Evolutionary conservation across 2,797 vertebrate species (phyloP).

Genomic region (Enoplosus armatus): DNA sequence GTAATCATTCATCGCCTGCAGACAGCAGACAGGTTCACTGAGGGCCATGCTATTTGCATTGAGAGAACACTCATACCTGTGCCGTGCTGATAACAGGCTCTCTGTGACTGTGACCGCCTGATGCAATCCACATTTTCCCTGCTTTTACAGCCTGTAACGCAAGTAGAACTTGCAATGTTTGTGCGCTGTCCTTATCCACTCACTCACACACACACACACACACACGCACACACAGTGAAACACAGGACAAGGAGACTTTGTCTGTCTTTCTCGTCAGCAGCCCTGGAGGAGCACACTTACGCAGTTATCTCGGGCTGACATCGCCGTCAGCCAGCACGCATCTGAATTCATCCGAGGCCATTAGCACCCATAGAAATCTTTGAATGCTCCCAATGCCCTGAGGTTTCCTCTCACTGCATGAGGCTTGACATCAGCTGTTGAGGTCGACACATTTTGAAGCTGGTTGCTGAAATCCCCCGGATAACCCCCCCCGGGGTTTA

Average conservation of each 20-base stretch:
- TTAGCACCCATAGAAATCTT: neutral
- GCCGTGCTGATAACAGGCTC: slow-evolving; percentile 63
- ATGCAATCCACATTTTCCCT: slow-evolving; percentile 66
- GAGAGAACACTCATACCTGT: slow-evolving; percentile 57
- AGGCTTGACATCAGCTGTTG: neutral
- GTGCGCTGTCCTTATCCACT: slow-evolving; percentile 32
- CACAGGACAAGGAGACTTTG: slow-evolving; percentile 71
- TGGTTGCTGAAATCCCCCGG: neutral
- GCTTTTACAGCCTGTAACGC: slow-evolving; percentile 64
- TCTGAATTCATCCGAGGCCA: slow-evolving; percentile 7
- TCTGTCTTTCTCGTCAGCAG: slow-evolving; percentile 45
- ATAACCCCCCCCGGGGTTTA: neutral
- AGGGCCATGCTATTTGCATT: slow-evolving; percentile 59
- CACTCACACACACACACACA: slow-evolving; percentile 12
- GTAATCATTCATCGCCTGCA: slow-evolving; percentile 17
- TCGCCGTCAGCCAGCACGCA: slow-evolving; percentile 1
- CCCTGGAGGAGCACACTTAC: slow-evolving; percentile 29
- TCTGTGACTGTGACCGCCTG: slow-evolving; percentile 49
- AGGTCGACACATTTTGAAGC: neutral
- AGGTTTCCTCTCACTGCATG: neutral
- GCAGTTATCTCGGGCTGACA: slow-evolving; percentile 21
- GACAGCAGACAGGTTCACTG: slow-evolving; percentile 52
- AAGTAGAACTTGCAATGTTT: slow-evolving; percentile 44
- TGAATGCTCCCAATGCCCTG: neutral
- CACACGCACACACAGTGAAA: slow-evolving; percentile 14